Evolutionary conservation across 1,140 invertebrate genomes (phyloP).

Genomic region (Carposina sasakii): DNA sequence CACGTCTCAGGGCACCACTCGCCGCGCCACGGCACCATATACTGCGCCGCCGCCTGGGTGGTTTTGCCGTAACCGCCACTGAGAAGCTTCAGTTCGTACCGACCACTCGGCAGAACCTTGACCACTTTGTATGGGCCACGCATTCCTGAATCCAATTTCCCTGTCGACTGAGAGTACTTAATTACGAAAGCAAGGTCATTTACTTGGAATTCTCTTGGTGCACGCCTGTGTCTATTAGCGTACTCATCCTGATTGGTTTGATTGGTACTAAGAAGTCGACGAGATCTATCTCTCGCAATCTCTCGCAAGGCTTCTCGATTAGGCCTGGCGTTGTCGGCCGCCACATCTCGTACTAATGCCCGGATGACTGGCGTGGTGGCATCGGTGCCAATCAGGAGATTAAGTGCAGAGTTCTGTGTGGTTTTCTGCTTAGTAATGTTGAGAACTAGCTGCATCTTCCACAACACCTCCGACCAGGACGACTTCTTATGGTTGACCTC

Average conservation of each 20-base stretch:
- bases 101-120: slow-evolving; percentile 6
- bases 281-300: not conserved
- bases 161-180: slow-evolving; percentile 13
- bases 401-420: not conserved
- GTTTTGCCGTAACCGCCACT: slow-evolving; percentile 11
- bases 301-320: slow-evolving; percentile 2
- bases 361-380: slow-evolving; percentile 3
- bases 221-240: slow-evolving; percentile 8
- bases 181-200: slow-evolving; percentile 16
- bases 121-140: slow-evolving; percentile 15
- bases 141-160: slow-evolving; percentile 16
- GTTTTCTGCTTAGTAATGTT: slow-evolving; percentile 12
- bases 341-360: slow-evolving; percentile 3
- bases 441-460: slow-evolving; percentile 11
- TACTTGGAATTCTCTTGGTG: slow-evolving; percentile 11
- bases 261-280: not conserved
- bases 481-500: slow-evolving; percentile 10
- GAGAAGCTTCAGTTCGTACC: slow-evolving; percentile 17
- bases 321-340: not conserved
- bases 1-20: slow-evolving; percentile 18
- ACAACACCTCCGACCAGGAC: slow-evolving; percentile 12
- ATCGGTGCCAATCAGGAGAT: slow-evolving; percentile 3
- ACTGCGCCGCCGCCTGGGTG: slow-evolving; percentile 19
- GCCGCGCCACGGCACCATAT: slow-evolving; percentile 19
- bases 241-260: slow-evolving; percentile 3